Evolutionary conservation across 2,888 invertebrate genomes (phyloP).

Genomic region (Plagiodera versicolora): DNA sequence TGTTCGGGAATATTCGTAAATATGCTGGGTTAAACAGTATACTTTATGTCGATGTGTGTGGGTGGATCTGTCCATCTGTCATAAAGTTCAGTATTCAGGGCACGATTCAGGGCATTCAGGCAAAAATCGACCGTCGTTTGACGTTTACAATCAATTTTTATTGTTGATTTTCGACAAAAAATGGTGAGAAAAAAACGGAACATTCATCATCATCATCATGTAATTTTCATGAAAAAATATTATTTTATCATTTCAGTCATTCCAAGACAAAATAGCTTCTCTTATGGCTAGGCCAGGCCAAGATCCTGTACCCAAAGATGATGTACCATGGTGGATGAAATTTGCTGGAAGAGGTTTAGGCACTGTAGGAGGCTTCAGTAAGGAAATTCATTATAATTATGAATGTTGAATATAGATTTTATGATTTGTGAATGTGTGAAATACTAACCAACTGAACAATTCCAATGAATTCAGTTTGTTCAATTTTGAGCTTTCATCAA

Average conservation of each 20-base stretch:
- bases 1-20: no score
- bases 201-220: background rate
- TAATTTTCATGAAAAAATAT: background rate
- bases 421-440: no score
- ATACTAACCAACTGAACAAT: no score
- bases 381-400: slow-evolving; percentile 46
- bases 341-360: slow-evolving; percentile 82
- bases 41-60: no score
- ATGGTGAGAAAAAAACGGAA: background rate
- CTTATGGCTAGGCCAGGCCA: slow-evolving; percentile 81
- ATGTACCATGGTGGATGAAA: slow-evolving; percentile 88
- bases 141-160: background rate
- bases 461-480: no score
- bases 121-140: background rate
- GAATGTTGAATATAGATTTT: background rate
- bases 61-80: no score
- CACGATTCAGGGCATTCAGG: background rate
- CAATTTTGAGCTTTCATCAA: background rate
- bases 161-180: background rate
- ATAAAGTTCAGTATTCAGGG: no score
- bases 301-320: slow-evolving; percentile 76
- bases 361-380: slow-evolving; percentile 81
- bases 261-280: slow-evolving; percentile 77
- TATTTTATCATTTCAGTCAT: slow-evolving; percentile 61
- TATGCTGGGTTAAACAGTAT: no score